These are phyloP conservation scores for Autographa gamma DNA, from an alignment of 2,888 invertebrate genomes.

Conservation along the genomic window DNA sequence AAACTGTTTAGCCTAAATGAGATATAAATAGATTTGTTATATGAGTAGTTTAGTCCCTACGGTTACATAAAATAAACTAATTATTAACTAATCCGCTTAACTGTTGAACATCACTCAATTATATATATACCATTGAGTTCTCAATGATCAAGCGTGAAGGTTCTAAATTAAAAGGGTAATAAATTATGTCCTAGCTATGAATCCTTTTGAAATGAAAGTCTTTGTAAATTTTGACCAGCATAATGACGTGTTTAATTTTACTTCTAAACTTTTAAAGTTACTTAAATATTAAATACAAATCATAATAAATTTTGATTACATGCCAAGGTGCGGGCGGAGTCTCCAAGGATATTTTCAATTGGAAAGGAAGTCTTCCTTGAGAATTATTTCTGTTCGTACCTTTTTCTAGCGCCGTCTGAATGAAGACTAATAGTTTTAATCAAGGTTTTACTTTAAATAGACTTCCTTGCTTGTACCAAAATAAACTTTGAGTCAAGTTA, in stretches of 20 bases:
- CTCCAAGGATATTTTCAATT: neutral
- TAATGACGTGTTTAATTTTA: neutral
- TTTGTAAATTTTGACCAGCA: neutral
- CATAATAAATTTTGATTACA: neutral
- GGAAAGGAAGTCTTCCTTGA: constrained; percentile 24
- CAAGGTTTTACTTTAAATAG: constrained; percentile 15
- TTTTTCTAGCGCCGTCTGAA: constrained; percentile 23
- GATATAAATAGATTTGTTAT: neutral
- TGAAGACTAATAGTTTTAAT: constrained; percentile 48
- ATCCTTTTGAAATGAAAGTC: no score
- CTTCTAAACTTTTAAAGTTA: no score
- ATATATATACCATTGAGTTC: no score
- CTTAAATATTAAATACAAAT: neutral
- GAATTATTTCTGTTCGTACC: constrained; percentile 21
- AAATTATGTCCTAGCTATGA: no score
- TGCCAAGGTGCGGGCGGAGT: constrained; percentile 9
- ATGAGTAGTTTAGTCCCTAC: neutral
- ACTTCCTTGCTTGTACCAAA: constrained; percentile 13
- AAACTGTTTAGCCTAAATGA: neutral
- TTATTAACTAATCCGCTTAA: no score
- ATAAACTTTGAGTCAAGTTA: constrained; percentile 22
- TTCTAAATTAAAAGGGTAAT: no score
- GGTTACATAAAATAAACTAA: neutral
- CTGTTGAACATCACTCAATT: no score
- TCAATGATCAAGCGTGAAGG: no score